Percentiles rank a stretch among this genome's conserved stretches.
These are phyloP conservation scores for Trachops cirrhosus DNA, from an alignment of 2,797 vertebrate species.

Conservation along the genomic window DNA sequence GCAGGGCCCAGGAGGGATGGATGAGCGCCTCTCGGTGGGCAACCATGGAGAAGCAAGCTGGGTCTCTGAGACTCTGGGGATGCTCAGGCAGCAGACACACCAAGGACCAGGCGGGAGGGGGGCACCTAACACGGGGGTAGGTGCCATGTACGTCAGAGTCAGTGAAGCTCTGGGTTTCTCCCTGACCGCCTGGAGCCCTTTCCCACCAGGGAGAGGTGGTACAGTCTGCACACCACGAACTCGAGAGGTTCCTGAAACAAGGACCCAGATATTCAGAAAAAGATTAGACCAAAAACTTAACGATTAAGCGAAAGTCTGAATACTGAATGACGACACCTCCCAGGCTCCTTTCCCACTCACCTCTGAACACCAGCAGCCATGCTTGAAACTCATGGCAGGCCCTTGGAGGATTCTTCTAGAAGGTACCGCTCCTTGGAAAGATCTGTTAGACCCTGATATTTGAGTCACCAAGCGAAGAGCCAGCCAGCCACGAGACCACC, in stretches of 20 bases:
- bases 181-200: neutral
- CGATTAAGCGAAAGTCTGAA: neutral
- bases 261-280: neutral
- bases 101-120: neutral
- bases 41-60: neutral
- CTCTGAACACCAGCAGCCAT: neutral
- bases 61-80: neutral
- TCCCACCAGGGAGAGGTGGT: neutral
- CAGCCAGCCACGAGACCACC: neutral
- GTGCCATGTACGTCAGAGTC: neutral
- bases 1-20: neutral
- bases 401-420: neutral
- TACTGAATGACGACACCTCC: neutral
- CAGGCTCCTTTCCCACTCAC: neutral
- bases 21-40: neutral
- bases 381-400: neutral
- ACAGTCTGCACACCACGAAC: neutral
- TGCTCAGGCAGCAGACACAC: neutral
- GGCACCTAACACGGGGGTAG: neutral
- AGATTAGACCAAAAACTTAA: neutral
- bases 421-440: neutral
- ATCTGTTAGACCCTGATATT: neutral
- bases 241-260: neutral
- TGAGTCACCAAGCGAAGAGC: neutral
- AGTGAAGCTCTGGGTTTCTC: neutral